phyloP scores from a whole-genome alignment of 2,888 invertebrate species.

The Pachydiplax longipennis region DNA sequence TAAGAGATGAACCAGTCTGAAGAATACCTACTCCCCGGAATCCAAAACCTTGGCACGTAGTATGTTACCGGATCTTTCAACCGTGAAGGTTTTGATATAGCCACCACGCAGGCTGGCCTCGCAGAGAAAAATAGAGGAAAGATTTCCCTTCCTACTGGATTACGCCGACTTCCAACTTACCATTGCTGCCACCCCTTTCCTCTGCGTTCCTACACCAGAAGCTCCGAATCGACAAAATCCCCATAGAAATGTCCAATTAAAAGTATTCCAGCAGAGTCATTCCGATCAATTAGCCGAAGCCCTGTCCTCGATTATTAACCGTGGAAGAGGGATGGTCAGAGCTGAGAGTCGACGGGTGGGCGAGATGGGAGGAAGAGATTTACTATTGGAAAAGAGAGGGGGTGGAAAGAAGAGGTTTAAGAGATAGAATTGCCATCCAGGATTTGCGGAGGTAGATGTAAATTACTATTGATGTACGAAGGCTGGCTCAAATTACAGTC shows the following conservation, averaged over 20 bases:
- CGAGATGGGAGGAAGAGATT: background rate
- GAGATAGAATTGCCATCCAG: background rate
- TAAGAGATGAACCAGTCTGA: background rate
- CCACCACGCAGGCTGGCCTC: constrained; percentile 30
- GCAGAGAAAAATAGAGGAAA: background rate
- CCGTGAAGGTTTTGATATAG: constrained; percentile 38
- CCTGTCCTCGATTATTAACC: constrained; percentile 37
- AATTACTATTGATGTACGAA: constrained; percentile 1
- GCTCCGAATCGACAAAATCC: constrained; percentile 42
- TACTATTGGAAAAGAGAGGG: background rate
- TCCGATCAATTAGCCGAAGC: constrained; percentile 52
- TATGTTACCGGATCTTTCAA: background rate
- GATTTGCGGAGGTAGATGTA: background rate
- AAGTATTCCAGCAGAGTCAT: constrained; percentile 53
- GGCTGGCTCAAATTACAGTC: background rate
- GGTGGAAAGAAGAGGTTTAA: background rate
- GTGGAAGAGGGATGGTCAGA: constrained; percentile 29
- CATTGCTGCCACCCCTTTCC: background rate
- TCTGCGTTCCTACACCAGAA: background rate
- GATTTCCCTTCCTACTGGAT: constrained; percentile 19
- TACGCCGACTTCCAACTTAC: background rate
- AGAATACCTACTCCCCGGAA: background rate
- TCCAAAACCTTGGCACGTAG: background rate
- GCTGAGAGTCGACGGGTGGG: background rate
- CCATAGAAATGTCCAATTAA: constrained; percentile 55